Evolutionary conservation across 2,113 vertebrate genomes (phyloP).

Genomic region (Odontophorus gujanensis): DNA sequence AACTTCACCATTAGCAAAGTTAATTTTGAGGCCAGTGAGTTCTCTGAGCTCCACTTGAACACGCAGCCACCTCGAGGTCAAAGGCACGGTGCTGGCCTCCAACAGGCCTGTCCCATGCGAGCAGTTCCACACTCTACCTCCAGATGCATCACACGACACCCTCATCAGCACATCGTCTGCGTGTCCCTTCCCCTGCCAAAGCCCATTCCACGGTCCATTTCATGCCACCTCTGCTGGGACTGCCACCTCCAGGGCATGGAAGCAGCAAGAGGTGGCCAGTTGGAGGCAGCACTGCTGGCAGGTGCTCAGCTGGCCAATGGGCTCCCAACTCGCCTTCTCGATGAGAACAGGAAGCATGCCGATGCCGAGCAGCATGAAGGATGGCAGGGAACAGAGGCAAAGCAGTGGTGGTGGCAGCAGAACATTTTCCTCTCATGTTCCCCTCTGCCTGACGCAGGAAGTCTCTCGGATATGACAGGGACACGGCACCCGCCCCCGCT

Average conservation of each 20-base stretch:
- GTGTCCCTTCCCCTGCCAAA: background rate
- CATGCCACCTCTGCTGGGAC: background rate
- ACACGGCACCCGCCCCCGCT: constrained; percentile 75
- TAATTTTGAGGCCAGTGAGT: background rate
- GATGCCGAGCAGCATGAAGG: background rate
- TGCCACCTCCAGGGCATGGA: background rate
- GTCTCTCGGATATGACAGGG: constrained; percentile 65
- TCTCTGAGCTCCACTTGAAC: background rate
- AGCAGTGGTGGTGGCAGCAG: background rate
- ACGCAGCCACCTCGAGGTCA: background rate
- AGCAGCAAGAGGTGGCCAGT: background rate
- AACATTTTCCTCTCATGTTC: constrained; percentile 25
- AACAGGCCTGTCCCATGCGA: background rate
- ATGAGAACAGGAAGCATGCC: background rate
- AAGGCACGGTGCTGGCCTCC: background rate
- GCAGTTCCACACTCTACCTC: background rate
- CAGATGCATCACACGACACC: background rate
- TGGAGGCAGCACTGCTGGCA: background rate
- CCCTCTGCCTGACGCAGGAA: constrained; percentile 72
- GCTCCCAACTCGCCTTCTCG: background rate
- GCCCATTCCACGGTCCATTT: background rate
- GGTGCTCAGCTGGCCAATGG: background rate
- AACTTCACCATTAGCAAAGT: background rate
- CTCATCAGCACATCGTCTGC: background rate
- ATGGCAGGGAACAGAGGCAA: background rate